Conservation (phyloP, 2,113 vertebrate genomes). For the Tragelaphus strepsiceros region DNA sequence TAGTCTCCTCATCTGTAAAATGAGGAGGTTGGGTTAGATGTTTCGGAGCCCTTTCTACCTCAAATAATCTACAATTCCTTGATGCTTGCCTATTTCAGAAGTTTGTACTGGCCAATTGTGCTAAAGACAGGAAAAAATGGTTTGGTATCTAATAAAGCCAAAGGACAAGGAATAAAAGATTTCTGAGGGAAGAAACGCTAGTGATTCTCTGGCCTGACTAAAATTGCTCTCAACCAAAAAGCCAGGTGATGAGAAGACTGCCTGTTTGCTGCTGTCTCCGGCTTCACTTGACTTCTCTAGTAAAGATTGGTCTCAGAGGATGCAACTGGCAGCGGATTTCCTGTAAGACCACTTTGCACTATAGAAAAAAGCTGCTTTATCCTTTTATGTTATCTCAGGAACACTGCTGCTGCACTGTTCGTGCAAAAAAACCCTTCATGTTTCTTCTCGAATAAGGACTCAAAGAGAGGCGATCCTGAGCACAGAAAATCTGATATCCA, state of each 20-base stretch:
- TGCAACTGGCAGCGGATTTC: conserved; percentile 51
- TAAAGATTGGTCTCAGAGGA: conserved; percentile 30
- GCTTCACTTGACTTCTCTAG: background rate
- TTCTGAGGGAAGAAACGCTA: background rate
- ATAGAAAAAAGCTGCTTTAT: conserved; percentile 61
- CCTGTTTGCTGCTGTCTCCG: background rate
- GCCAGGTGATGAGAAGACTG: background rate
- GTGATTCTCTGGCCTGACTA: background rate
- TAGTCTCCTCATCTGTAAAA: background rate
- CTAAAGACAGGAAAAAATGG: background rate
- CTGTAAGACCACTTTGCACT: conserved; percentile 68
- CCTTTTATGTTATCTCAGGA: conserved; percentile 66
- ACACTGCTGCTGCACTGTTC: conserved; percentile 41
- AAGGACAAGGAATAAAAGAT: background rate
- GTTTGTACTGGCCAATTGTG: background rate
- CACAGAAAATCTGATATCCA: conserved; percentile 68
- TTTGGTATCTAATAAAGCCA: background rate
- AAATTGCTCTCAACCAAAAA: background rate
- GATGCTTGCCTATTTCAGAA: background rate
- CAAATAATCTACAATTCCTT: background rate
- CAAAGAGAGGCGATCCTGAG: conserved; percentile 37
- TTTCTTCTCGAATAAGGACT: conserved; percentile 61
- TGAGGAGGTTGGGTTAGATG: background rate
- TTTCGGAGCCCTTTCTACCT: background rate
- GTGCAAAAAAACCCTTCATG: conserved; percentile 21